Evolutionary conservation across 2,113 vertebrate genomes (phyloP), one percentile per base, ranked within the genome.

Genomic region (Conger conger): DNA sequence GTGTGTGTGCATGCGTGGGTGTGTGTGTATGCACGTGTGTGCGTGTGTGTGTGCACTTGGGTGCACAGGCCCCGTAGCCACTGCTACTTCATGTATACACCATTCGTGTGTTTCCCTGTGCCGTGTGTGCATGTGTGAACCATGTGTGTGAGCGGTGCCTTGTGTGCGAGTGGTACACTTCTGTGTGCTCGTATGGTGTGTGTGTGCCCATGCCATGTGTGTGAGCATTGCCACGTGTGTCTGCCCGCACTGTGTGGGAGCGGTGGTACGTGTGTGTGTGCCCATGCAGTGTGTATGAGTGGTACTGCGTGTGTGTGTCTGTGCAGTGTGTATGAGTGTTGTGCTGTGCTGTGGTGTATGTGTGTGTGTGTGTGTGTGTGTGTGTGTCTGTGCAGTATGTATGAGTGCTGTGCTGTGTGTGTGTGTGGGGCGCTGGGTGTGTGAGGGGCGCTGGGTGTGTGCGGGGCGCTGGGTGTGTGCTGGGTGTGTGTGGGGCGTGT

Each of bases 291-390:
- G 57, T 23, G 57, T 60, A 1, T 60, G 30, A 76, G 73, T n/a
- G 27, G 68, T 76, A 27, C 68, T 11, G 20, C 37, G 15, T 37
- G 80, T 18, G 4, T 8, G 23, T 90, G 90, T 88, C 88, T 89
- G 90, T 89, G 88, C 88, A 45, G 89, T 91, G 90, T 86, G 83
- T 23, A 76, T 87, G 68, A 76, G 86, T 80, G 8, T 11, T 42
- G 40, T 8, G 3, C 3, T 42, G 3, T 42, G 40, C 45, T 13
- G 45, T 50, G 45, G 4, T 50, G 45, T 15, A 13, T 50, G 1
- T 13, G 1, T 15, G 11, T 50, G 45, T 13, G 11, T 13, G 45
- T 50, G 45, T n/a, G 9, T 50, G 45, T 15, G 45, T 50, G 1
- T 13, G 1, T 15, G 11, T 50, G 45, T 13, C 15, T 13, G 45